Evolutionary conservation across 2,888 invertebrate genomes (phyloP), one percentile per base, ranked within the genome.

Genomic region (Drosophila macrospina): DNA sequence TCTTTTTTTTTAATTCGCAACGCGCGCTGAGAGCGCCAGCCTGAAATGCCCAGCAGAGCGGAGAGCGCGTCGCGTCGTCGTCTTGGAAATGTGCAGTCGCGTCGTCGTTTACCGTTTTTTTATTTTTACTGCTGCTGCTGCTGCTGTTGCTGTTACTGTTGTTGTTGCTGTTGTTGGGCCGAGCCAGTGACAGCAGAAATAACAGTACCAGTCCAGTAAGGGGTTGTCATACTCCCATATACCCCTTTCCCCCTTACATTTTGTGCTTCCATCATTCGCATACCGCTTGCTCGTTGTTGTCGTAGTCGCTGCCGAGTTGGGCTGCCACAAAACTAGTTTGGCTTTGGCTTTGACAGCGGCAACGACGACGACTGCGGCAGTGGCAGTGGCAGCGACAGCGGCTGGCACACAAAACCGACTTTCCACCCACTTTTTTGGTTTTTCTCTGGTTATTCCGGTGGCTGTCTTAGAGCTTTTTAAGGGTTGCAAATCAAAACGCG

Each of bases 401-500:
- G 56, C 69, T 50, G 55, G 20, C 20, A 39, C 44, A 51, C 56
- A 63, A 69, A 80, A 86, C 81, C 87, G 64, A 84, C 78, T 86
- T 82, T 82, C 81, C 87, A 82, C 86, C 86, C 81, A 81, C 86
- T 87, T 85, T 85, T 86, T 74, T 64, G 50, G 75, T 81, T 69
- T 67, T 87, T 70, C 75, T 76, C 69, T 71, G 70, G 81, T 74
- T 80, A 76, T 66, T 61, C 66, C 71, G 72, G 74, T 64, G 76
- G 65, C 74, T 74, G 86, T 80, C 84, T 84, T 84, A 70, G 66
- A 69, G 69, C 71, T 81, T 80, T 78, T 73, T 88, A 86, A 86
- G 85, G 85, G 85, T 86, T 86, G 85, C 85, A 86, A 86, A 88
- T 86, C 85, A 86, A 86, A 88, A 88, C 85, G 88, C 85, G 88